Conservation (phyloP, 2,113 vertebrate genomes). For the Melanerpes aurifrons region DNA sequence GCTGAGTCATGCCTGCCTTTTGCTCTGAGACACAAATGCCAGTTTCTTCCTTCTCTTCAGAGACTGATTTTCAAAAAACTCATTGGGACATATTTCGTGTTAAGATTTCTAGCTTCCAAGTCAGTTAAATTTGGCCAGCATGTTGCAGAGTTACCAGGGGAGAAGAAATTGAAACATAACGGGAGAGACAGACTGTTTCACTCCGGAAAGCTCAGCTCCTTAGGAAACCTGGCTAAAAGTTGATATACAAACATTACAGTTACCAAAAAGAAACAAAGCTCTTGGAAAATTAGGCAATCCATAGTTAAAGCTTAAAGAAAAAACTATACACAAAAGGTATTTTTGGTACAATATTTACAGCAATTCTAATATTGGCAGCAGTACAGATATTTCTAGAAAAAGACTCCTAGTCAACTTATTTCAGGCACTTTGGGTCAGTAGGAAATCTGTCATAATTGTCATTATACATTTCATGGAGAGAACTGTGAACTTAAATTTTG, state of each 20-base stretch:
- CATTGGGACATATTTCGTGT: accelerated
- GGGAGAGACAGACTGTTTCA: neutral
- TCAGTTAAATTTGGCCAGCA: neutral
- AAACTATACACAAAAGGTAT: neutral
- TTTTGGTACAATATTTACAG: neutral
- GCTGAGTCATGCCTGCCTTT: neutral
- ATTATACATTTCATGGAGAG: neutral
- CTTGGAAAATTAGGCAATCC: neutral
- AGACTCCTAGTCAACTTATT: neutral
- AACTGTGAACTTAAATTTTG: neutral
- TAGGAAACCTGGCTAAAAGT: neutral
- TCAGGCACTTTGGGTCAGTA: neutral
- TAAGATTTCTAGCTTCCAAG: neutral
- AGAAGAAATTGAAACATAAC: neutral
- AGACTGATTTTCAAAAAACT: neutral
- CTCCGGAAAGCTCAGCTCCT: neutral
- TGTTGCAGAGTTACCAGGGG: neutral
- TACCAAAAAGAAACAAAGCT: neutral
- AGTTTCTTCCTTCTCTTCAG: neutral
- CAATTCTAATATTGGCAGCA: neutral
- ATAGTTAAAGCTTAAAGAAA: neutral
- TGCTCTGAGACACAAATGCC: neutral
- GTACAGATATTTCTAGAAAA: neutral
- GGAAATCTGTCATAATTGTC: neutral
- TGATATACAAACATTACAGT: neutral